Conservation (phyloP, 2,797 vertebrate genomes). For the Cygnus olor region DNA sequence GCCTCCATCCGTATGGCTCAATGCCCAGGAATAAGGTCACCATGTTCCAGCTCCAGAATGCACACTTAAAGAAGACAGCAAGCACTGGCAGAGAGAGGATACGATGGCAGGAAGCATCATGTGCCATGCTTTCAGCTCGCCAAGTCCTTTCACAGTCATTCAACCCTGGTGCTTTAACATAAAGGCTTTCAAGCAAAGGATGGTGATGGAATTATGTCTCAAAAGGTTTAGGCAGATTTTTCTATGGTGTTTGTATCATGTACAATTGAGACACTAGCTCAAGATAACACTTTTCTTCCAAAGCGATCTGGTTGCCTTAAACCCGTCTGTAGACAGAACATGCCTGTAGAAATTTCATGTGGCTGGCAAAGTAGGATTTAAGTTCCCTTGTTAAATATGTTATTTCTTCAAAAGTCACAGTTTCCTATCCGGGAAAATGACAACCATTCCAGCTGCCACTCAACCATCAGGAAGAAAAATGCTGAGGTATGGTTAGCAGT, state of each 20-base stretch:
- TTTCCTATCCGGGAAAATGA: not conserved
- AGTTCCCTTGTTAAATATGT: not conserved
- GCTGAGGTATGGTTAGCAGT: not conserved
- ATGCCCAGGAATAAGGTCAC: slow-evolving; percentile 44
- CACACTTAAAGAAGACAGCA: slow-evolving; percentile 28
- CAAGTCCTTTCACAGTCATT: not conserved
- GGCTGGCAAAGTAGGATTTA: not conserved
- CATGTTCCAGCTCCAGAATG: slow-evolving; percentile 15
- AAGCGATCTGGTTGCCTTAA: not conserved
- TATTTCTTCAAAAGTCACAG: not conserved
- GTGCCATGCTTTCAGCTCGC: not conserved
- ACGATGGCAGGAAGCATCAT: not conserved
- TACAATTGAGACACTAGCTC: not conserved
- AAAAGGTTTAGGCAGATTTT: not conserved
- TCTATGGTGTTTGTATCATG: not conserved
- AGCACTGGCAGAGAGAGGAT: slow-evolving; percentile 29
- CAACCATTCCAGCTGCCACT: not conserved
- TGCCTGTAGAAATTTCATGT: not conserved
- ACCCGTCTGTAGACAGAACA: not conserved
- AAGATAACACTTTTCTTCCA: not conserved
- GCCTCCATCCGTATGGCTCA: slow-evolving; percentile 8
- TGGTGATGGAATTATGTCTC: not conserved
- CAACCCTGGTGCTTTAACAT: not conserved
- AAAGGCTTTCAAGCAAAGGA: not conserved
- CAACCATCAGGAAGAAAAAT: not conserved